A percentile compares a stretch with the other conserved stretches of the same genome.
Conservation (phyloP, 1,140 invertebrate genomes). For the Neuroterus valhalla region DNA sequence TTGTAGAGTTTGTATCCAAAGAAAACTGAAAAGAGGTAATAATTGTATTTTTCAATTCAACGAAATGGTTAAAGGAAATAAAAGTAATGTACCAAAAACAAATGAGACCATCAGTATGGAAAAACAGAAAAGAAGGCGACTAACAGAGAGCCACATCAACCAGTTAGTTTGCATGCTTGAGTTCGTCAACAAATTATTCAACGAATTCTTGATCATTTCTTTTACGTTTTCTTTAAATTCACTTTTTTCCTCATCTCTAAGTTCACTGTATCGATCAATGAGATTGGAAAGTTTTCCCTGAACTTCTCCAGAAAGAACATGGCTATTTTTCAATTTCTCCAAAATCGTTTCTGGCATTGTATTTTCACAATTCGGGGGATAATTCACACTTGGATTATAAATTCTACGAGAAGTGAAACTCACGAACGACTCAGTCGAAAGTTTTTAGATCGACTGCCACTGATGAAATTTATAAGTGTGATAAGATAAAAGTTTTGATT, state of each 20-base stretch:
- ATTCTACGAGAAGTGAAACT: background rate
- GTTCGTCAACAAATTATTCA: background rate
- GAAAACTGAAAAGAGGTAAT: constrained; percentile 81
- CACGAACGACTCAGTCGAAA: background rate
- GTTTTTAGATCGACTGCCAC: background rate
- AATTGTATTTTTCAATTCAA: constrained; percentile 32
- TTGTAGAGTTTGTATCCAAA: constrained; percentile 89
- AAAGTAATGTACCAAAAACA: constrained; percentile 39
- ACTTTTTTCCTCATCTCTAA: constrained; percentile 65
- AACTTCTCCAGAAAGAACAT: constrained; percentile 45
- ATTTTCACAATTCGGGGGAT: background rate
- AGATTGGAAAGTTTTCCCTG: constrained; percentile 64
- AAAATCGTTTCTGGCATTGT: constrained; percentile 22
- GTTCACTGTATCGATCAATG: constrained; percentile 62
- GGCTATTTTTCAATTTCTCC: constrained; percentile 33
- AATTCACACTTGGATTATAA: background rate
- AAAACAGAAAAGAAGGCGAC: background rate
- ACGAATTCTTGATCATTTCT: constrained; percentile 45
- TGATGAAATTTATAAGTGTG: background rate
- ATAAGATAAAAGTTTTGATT: constrained; percentile 26
- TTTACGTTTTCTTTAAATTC: constrained; percentile 64
- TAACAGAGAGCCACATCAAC: background rate
- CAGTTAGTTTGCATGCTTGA: background rate
- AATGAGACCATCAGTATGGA: constrained; percentile 38
- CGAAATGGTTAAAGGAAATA: background rate